Percentiles rank a stretch among this genome's conserved stretches.
Conservation (phyloP, 2,797 vertebrate species). For the Mormyrus hasselquistii region DNA sequence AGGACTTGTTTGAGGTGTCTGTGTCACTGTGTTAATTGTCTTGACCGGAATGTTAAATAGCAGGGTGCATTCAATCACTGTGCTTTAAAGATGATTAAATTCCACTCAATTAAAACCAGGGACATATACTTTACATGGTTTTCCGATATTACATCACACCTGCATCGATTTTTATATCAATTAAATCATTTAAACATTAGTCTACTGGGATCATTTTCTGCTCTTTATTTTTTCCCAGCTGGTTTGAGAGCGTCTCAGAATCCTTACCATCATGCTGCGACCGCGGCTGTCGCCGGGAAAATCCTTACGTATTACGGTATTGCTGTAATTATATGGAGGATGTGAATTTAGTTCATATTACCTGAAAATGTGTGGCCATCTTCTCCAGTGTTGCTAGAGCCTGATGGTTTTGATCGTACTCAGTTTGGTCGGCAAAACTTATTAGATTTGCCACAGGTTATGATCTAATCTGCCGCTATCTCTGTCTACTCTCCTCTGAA, state of each 20-base stretch:
- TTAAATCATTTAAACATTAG: neutral
- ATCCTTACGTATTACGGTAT: neutral
- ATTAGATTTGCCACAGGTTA: neutral
- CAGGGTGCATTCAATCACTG: neutral
- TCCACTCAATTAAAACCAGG: neutral
- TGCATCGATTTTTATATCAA: neutral
- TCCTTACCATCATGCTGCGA: neutral
- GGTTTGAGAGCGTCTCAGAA: neutral
- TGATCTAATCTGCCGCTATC: neutral
- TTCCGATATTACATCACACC: neutral
- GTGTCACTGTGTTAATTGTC: neutral
- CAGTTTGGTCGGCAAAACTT: neutral
- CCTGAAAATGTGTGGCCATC: neutral
- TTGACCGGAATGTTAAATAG: neutral
- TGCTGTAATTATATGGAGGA: neutral
- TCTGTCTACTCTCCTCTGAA: neutral
- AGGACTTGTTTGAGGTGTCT: neutral
- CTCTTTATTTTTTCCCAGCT: neutral
- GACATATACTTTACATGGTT: neutral
- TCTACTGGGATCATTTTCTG: neutral
- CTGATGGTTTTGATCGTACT: neutral
- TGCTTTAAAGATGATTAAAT: neutral
- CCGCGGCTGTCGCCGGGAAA: neutral
- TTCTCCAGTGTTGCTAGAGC: neutral
- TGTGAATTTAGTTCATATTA: neutral